These are phyloP conservation scores for Tromatobia lineatoria DNA, from an alignment of 2,888 invertebrate genomes.

Conservation along the genomic window DNA sequence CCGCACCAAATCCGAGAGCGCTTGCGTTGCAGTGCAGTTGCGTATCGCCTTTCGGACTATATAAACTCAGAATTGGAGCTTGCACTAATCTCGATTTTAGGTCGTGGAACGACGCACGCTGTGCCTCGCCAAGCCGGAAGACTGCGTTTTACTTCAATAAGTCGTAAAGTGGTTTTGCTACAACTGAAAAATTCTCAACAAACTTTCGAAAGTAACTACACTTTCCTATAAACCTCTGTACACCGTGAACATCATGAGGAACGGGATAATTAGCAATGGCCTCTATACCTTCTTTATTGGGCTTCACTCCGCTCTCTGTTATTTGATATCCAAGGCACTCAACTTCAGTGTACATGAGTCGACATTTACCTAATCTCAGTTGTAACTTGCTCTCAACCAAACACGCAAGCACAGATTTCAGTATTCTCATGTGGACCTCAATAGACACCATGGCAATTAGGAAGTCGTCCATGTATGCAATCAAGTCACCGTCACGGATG, in stretches of 20 bases:
- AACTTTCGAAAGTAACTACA: conserved; percentile 74
- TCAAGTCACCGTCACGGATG: conserved; percentile 49
- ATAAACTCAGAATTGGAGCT: conserved; percentile 76
- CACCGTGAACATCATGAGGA: conserved; percentile 67
- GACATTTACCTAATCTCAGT: conserved; percentile 65
- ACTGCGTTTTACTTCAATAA: neutral
- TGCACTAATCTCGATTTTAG: conserved; percentile 60
- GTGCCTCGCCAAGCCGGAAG: neutral
- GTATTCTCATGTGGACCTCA: conserved; percentile 47
- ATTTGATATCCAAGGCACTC: conserved; percentile 23
- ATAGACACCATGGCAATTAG: conserved; percentile 58
- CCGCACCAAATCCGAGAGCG: conserved; percentile 75
- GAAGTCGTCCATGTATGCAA: conserved; percentile 65
- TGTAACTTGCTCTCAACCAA: conserved; percentile 45
- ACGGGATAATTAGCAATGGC: conserved; percentile 23
- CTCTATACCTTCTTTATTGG: conserved; percentile 11
- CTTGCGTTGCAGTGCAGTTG: conserved; percentile 81
- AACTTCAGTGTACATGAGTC: conserved; percentile 62
- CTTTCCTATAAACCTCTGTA: conserved; percentile 74
- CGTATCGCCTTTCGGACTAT: conserved; percentile 75
- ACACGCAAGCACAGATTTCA: conserved; percentile 42
- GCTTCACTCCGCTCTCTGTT: conserved; percentile 16
- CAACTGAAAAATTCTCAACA: conserved; percentile 67
- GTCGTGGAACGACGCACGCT: neutral
- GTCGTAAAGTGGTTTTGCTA: conserved; percentile 76